phyloP scores from a whole-genome alignment of 2,113 vertebrate genomes.

The Nothoprocta perdicaria region DNA sequence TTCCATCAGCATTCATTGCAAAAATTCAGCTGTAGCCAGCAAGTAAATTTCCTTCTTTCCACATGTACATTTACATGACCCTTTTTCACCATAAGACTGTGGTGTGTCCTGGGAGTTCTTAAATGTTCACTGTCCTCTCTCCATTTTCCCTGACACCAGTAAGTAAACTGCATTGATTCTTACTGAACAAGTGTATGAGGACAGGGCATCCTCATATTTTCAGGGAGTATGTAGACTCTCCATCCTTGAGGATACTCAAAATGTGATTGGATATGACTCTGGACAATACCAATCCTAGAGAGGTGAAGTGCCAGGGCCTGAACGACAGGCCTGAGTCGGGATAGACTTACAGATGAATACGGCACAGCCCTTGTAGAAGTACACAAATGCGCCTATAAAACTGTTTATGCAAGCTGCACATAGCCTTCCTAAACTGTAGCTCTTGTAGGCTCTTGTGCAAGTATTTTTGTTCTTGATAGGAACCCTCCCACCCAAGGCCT shows the following conservation, averaged over 20 bases:
- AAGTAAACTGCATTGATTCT: not conserved
- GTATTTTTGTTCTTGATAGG: no score
- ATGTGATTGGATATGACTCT: not conserved
- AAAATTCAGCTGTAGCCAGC: not conserved
- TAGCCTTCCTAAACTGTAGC: no score
- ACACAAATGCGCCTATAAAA: no score
- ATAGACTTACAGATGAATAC: no score
- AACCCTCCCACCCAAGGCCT: no score
- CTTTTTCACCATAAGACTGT: not conserved
- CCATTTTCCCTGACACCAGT: not conserved
- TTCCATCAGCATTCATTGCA: not conserved
- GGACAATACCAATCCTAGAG: not conserved
- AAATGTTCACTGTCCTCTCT: not conserved
- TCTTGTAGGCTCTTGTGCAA: no score
- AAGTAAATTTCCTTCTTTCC: not conserved
- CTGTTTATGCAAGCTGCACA: no score
- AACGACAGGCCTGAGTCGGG: no score
- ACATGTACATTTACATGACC: not conserved
- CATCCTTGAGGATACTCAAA: not conserved
- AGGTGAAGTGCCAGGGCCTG: not conserved
- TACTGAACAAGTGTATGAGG: not conserved
- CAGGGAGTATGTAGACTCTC: not conserved
- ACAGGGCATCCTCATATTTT: not conserved
- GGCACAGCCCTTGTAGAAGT: no score
- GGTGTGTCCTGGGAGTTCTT: not conserved